Evolutionary conservation across 1,140 invertebrate species (phyloP).

Genomic region (Nasonia longicornis): DNA sequence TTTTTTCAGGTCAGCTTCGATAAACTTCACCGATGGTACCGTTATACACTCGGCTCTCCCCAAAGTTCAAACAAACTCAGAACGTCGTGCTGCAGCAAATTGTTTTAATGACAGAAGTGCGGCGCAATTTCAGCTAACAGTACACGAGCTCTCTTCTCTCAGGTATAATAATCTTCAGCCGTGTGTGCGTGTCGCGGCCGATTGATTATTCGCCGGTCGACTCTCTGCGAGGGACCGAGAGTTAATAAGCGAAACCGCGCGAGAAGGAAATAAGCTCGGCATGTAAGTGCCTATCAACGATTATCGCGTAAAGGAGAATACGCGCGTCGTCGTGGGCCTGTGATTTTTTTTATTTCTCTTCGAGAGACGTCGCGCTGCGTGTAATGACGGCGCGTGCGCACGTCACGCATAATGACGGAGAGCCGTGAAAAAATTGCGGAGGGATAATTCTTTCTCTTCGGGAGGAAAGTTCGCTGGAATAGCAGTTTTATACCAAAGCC

Average conservation of each 20-base stretch:
- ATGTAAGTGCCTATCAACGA: not conserved
- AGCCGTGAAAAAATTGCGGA: no score
- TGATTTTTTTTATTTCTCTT: not conserved
- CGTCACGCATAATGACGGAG: slow-evolving; percentile 36
- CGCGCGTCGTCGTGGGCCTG: not conserved
- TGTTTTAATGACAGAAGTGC: not conserved
- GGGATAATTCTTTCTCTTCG: no score
- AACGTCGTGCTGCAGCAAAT: not conserved
- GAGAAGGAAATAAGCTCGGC: not conserved
- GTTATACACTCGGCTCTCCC: no score
- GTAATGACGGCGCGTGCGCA: slow-evolving; percentile 29
- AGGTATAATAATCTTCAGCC: not conserved
- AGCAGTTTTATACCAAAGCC: no score
- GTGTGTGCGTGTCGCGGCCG: slow-evolving; percentile 16
- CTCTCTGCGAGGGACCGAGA: not conserved
- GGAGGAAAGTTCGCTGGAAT: no score
- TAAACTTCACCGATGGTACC: no score
- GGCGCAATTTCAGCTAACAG: not conserved
- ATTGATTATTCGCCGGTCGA: slow-evolving; percentile 21
- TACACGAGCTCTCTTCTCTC: not conserved
- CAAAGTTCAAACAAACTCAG: not conserved
- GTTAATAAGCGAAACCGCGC: slow-evolving; percentile 36
- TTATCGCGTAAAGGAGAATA: slow-evolving; percentile 12
- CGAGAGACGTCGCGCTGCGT: not conserved
- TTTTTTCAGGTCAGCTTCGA: no score